Percentiles rank a stretch among this genome's conserved stretches.
Evolutionary conservation across 2,888 invertebrate genomes (phyloP).

Genomic region (Aphrophora alni): DNA sequence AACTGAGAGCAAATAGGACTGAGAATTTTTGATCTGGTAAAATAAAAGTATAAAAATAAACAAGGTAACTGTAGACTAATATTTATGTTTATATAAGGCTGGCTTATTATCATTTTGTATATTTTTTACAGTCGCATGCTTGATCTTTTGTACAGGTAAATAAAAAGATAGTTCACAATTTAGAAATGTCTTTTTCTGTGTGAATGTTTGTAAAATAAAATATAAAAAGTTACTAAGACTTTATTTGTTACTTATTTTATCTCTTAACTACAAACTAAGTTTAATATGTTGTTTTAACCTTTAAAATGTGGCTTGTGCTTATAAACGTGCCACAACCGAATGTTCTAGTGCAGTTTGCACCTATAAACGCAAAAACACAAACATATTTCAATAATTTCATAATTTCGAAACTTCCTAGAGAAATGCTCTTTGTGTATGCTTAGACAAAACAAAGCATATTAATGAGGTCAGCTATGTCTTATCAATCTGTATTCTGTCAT

Average conservation of each 20-base stretch:
- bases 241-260: not conserved
- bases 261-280: not conserved
- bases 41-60: slow-evolving; percentile 26
- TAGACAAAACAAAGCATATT: no score
- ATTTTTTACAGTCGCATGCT: slow-evolving; percentile 37
- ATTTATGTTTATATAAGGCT: slow-evolving; percentile 29
- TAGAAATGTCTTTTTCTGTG: slow-evolving; percentile 34
- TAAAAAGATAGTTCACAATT: slow-evolving; percentile 20
- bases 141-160: slow-evolving; percentile 36
- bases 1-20: not conserved
- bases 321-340: no score
- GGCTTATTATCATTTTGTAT: slow-evolving; percentile 36
- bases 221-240: slow-evolving; percentile 34
- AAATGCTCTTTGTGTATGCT: no score
- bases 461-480: no score
- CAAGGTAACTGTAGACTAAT: slow-evolving; percentile 34
- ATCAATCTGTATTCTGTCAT: no score
- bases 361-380: no score
- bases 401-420: no score
- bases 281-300: no score
- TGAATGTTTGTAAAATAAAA: slow-evolving; percentile 38
- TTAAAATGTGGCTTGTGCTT: no score
- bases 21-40: slow-evolving; percentile 22
- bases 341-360: no score
- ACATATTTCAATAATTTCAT: no score